These are phyloP conservation scores for Allophyes oxyacanthae DNA, from an alignment of 2,888 invertebrate genomes.

Conservation along the genomic window DNA sequence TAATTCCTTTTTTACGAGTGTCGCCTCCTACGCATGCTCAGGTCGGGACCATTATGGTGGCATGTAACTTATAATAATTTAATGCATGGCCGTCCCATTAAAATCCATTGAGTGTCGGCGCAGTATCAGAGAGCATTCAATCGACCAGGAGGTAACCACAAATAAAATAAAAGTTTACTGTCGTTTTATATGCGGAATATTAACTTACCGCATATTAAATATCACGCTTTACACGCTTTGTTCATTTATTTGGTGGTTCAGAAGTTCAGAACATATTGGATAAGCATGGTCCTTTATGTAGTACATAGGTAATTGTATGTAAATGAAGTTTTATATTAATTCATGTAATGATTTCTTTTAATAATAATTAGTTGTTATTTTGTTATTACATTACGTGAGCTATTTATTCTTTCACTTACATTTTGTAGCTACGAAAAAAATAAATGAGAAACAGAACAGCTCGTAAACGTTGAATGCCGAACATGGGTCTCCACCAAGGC, in stretches of 20 bases:
- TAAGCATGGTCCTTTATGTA: slow-evolving; percentile 1
- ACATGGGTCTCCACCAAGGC: too few relatives aligned
- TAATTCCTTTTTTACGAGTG: slow-evolving; percentile 70
- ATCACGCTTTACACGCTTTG: slow-evolving; percentile 47
- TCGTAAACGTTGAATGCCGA: too few relatives aligned
- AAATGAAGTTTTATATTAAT: too few relatives aligned
- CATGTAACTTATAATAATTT: slow-evolving; percentile 71
- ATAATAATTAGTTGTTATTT: too few relatives aligned
- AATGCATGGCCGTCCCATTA: slow-evolving; percentile 71
- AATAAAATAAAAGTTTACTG: slow-evolving; percentile 64
- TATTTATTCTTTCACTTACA: too few relatives aligned
- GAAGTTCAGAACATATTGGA: neutral
- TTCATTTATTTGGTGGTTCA: slow-evolving; percentile 34
- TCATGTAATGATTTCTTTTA: too few relatives aligned
- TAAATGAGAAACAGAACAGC: too few relatives aligned
- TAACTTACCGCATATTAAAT: slow-evolving; percentile 61
- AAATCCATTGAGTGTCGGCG: slow-evolving; percentile 79
- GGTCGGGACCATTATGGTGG: slow-evolving; percentile 59
- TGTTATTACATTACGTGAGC: too few relatives aligned
- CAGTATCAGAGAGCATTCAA: slow-evolving; percentile 72
- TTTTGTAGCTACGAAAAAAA: too few relatives aligned
- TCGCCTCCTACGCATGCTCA: slow-evolving; percentile 64
- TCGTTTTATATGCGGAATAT: slow-evolving; percentile 59
- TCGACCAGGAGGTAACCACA: slow-evolving; percentile 63
- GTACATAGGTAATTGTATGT: too few relatives aligned